A percentile compares a stretch with the other conserved stretches of the same genome.
These are phyloP conservation scores for Varecia variegata DNA, from an alignment of 2,797 vertebrate genomes.

Conservation along the genomic window DNA sequence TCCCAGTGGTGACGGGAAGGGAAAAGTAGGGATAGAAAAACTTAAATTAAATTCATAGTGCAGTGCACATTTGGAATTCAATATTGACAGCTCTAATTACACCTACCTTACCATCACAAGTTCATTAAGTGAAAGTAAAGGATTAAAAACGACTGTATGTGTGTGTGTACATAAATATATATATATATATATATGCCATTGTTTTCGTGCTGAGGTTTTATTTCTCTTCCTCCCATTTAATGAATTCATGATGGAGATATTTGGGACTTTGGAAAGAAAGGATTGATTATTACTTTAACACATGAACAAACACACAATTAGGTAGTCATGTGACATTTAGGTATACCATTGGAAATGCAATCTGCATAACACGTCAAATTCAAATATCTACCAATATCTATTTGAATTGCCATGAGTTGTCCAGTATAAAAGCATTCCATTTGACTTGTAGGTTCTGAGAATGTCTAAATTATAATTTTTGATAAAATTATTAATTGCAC, in stretches of 20 bases:
- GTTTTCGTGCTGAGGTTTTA: constrained; percentile 13
- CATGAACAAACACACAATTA: not conserved
- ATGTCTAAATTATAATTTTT: not conserved
- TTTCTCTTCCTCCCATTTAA: not conserved
- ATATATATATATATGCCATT: not conserved
- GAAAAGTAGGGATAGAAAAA: constrained; percentile 79
- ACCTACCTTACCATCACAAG: constrained; percentile 77
- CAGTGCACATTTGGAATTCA: constrained; percentile 79
- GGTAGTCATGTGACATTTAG: no score
- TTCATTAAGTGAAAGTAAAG: constrained; percentile 81
- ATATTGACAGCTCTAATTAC: constrained; percentile 85
- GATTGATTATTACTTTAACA: not conserved
- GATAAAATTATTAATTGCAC: constrained; percentile 10
- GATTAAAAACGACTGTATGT: constrained; percentile 67
- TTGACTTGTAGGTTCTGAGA: not conserved
- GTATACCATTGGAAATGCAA: constrained; percentile 27
- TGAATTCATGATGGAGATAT: not conserved
- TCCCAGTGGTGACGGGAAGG: constrained; percentile 81
- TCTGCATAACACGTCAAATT: not conserved
- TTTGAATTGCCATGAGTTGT: not conserved
- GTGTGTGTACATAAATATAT: no score
- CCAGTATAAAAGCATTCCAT: not conserved
- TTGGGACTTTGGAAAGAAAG: not conserved
- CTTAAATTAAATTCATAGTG: constrained; percentile 86
- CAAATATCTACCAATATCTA: not conserved